These are phyloP conservation scores for Thalassophryne amazonica DNA, from an alignment of 2,797 vertebrate genomes.

Conservation along the genomic window DNA sequence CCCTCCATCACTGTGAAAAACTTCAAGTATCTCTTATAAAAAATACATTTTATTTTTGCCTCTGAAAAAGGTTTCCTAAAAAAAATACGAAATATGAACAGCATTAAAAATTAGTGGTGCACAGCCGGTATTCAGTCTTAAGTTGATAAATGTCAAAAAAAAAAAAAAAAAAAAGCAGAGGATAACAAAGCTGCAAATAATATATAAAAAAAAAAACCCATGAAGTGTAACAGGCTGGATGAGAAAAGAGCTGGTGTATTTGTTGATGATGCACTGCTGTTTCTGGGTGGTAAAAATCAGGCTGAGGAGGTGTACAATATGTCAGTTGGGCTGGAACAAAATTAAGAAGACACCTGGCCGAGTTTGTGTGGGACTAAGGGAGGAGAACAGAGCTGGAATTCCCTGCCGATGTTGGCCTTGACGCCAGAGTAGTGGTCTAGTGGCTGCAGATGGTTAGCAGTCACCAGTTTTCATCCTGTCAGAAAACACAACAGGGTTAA, in stretches of 20 bases:
- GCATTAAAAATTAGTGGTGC: slow-evolving; percentile 70
- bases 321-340: not conserved
- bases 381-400: slow-evolving; percentile 54
- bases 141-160: slow-evolving; percentile 41
- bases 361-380: slow-evolving; percentile 18
- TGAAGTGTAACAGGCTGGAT: not conserved
- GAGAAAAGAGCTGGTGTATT: slow-evolving; percentile 61
- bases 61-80: slow-evolving; percentile 70
- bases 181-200: slow-evolving; percentile 40
- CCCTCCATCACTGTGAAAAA: slow-evolving; percentile 63
- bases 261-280: not conserved
- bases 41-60: slow-evolving; percentile 76
- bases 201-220: not conserved
- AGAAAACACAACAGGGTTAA: slow-evolving; percentile 30
- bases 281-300: not conserved
- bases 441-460: slow-evolving; percentile 57
- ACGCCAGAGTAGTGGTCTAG: slow-evolving; percentile 31
- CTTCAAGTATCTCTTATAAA: slow-evolving; percentile 82
- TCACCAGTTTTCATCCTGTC: slow-evolving; percentile 76
- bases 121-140: slow-evolving; percentile 56
- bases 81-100: slow-evolving; percentile 76
- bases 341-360: not conserved
- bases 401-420: slow-evolving; percentile 64
- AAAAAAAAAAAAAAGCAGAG: slow-evolving; percentile 33
- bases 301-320: not conserved